Conservation (phyloP, 2,888 invertebrate genomes). For the Listrodromus nycthemerus region DNA sequence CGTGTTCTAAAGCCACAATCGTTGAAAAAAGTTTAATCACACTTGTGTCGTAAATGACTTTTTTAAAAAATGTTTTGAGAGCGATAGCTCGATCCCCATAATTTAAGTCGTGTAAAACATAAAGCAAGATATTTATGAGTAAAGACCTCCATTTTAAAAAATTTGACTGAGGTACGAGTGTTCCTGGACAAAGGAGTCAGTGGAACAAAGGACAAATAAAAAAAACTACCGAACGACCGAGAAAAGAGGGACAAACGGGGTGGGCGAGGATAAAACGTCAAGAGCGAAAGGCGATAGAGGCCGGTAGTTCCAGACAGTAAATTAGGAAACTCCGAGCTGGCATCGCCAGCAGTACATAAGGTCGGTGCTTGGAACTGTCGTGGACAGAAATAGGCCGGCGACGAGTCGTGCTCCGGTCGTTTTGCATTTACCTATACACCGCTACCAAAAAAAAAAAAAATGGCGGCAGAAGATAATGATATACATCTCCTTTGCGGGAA, state of each 20-base stretch:
- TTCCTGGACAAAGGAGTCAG: not conserved
- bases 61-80: too few relatives aligned
- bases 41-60: too few relatives aligned
- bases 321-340: constrained; percentile 16
- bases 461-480: not conserved
- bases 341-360: not conserved
- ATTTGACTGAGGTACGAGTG: not conserved
- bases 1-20: too few relatives aligned
- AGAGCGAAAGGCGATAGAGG: not conserved
- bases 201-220: not conserved
- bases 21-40: too few relatives aligned
- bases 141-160: not conserved
- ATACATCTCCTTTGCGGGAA: not conserved
- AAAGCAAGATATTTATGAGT: not conserved
- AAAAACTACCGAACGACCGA: not conserved
- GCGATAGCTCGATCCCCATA: not conserved
- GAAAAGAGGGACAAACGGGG: not conserved
- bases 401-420: not conserved
- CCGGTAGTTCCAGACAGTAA: not conserved
- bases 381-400: constrained; percentile 13
- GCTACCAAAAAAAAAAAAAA: not conserved
- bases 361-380: constrained; percentile 11
- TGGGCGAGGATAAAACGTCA: not conserved
- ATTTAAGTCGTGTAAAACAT: not conserved
- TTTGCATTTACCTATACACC: constrained; percentile 4